Conservation (phyloP, 2,113 vertebrate species). For the Castor canadensis region DNA sequence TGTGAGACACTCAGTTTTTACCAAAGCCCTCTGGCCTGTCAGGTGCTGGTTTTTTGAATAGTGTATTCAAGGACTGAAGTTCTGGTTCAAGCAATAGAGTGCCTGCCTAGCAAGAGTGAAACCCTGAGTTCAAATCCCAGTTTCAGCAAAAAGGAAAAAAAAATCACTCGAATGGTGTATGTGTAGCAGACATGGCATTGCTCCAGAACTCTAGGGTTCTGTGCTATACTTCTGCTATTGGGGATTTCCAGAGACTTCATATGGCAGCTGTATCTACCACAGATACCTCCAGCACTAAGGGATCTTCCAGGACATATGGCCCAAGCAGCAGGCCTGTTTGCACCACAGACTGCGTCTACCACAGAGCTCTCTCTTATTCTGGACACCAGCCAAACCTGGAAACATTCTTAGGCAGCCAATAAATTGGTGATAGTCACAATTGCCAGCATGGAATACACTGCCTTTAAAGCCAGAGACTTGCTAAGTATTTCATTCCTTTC, state of each 20-base stretch:
- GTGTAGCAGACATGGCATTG: background rate
- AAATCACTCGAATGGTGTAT: no score
- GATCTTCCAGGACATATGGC: background rate
- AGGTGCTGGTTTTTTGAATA: background rate
- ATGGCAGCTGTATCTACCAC: background rate
- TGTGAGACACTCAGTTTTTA: background rate
- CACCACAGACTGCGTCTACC: background rate
- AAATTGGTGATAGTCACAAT: background rate
- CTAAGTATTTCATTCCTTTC: background rate
- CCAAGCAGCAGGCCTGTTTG: background rate
- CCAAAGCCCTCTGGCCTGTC: background rate
- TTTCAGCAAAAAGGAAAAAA: no score
- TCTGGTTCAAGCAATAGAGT: no score
- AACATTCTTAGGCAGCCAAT: background rate
- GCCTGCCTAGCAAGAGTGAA: no score
- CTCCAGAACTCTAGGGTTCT: background rate
- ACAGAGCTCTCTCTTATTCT: background rate
- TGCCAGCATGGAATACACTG: background rate
- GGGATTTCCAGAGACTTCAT: background rate
- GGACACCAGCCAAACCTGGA: background rate
- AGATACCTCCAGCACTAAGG: background rate
- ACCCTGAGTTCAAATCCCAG: no score
- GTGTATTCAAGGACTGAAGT: no score
- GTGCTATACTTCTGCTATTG: background rate
- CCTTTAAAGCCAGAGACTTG: background rate